Evolutionary conservation across 2,113 vertebrate species (phyloP).

Genomic region (Columbina picui): DNA sequence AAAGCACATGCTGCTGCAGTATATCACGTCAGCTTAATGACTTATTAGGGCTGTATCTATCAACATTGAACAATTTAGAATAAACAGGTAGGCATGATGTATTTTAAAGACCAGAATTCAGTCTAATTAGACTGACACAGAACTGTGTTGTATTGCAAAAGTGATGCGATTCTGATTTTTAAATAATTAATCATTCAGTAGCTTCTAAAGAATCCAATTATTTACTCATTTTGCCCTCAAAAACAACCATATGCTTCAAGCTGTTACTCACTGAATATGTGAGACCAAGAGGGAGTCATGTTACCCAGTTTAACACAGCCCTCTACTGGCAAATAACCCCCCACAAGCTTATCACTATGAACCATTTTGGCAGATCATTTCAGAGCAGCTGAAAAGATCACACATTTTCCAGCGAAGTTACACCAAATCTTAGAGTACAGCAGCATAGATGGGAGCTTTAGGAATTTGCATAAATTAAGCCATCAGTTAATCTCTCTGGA

Average conservation of each 20-base stretch:
- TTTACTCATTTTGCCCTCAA: constrained; percentile 54
- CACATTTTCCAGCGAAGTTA: background rate
- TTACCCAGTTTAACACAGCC: constrained; percentile 77
- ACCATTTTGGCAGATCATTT: background rate
- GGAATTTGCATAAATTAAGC: background rate
- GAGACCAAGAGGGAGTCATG: constrained; percentile 1
- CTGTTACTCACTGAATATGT: background rate
- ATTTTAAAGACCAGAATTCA: constrained; percentile 15
- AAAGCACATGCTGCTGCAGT: constrained; percentile 38
- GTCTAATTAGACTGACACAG: constrained; percentile 5
- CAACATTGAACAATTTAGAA: constrained; percentile 21
- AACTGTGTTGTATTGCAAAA: background rate
- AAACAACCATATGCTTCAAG: constrained; percentile 45
- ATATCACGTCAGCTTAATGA: constrained; percentile 47
- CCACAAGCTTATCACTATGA: background rate
- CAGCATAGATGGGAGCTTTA: background rate
- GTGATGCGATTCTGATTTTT: constrained; percentile 1
- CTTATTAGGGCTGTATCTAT: constrained; percentile 43
- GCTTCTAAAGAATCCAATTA: constrained; percentile 30
- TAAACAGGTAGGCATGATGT: constrained; percentile 18
- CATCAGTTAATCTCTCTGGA: background rate
- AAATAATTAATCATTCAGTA: constrained; percentile 32
- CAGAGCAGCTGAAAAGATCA: background rate
- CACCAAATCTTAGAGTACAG: background rate
- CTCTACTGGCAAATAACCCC: constrained; percentile 76